Base-by-base conservation (phyloP, 1,140 invertebrate genomes). In the Habropoda laboriosa region DNA sequence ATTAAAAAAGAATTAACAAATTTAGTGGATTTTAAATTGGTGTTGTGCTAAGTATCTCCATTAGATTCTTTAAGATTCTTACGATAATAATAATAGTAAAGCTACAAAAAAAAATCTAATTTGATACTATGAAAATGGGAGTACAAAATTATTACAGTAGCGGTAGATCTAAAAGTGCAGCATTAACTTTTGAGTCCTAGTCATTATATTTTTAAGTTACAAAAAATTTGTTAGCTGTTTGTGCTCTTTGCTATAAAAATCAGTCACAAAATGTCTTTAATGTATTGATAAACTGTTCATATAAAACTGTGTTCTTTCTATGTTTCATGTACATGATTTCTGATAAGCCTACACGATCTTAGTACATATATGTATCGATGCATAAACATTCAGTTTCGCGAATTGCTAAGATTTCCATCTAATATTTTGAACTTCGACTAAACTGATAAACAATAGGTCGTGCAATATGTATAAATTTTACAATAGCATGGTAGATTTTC, bases 161-260 rank as follows among this genome's bases (percentile, higher is more conserved):
- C 35, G 40, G 16, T 63, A 72, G 38, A 63, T 53, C 2, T 60
- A 27, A 45, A 45, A 64, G 47, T 79, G 30, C 57, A 72, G 58
- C 68, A 63, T 72, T 53, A 64, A 60, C 47, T 73, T 79, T 13
- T 38, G 40, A 64, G 57, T 73, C 77, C 38, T 79, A 79, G 77
- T 73, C 76, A 72, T 49, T 79, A 45, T 45, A 64, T 24, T 30
- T 55, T 73, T 79, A 73, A 73, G 49, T 61, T 73, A 64, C 21
- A 47, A 64, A 55, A 73, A 12, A 16, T 73, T 53, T 63, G 12
- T 42, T 58, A 60, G 16, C 16, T 61, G 42, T 73, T 79, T 45
- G 42, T 57, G 58, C 21, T 51, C 27, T 73, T 79, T 79, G 49
- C 67, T 79, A 38, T 30, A 64, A 64, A 47, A 40, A 24, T 73